phyloP scores from a whole-genome alignment of 2,888 invertebrate genomes.

The Metopia argyrocephala region DNA sequence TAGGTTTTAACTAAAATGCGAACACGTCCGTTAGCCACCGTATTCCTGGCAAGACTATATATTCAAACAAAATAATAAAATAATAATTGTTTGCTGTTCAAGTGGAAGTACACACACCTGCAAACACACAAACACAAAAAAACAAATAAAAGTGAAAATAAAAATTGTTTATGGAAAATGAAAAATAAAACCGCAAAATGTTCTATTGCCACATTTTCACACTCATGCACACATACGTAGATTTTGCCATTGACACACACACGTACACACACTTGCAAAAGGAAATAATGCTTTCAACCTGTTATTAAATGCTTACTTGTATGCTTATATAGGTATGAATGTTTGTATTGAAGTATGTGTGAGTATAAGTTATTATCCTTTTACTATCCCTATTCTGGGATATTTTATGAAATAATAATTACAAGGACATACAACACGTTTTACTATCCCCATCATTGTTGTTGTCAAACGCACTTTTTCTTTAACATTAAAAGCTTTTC shows the following conservation, averaged over 20 bases:
- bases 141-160: no score
- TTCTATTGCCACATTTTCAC: slow-evolving; percentile 17
- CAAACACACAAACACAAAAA: no score
- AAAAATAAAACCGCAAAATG: slow-evolving; percentile 19
- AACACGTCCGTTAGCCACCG: slow-evolving; percentile 75
- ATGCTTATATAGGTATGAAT: background rate
- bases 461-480: slow-evolving; percentile 59
- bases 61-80: slow-evolving; percentile 64
- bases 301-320: background rate
- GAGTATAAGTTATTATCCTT: slow-evolving; percentile 43
- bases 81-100: slow-evolving; percentile 54
- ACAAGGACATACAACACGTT: slow-evolving; percentile 34
- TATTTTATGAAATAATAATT: slow-evolving; percentile 49
- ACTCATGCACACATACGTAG: slow-evolving; percentile 1
- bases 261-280: background rate
- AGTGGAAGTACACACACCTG: slow-evolving; percentile 50
- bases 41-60: slow-evolving; percentile 74
- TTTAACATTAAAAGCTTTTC: slow-evolving; percentile 52
- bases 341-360: background rate
- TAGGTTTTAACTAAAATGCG: slow-evolving; percentile 34
- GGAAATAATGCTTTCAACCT: background rate
- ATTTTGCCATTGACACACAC: background rate
- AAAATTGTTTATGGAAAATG: no score
- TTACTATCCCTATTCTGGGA: slow-evolving; percentile 39
- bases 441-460: slow-evolving; percentile 34